Evolutionary conservation across 1,140 invertebrate species (phyloP), one percentile per base, ranked within the genome.

Genomic region (Papilio polytes): DNA sequence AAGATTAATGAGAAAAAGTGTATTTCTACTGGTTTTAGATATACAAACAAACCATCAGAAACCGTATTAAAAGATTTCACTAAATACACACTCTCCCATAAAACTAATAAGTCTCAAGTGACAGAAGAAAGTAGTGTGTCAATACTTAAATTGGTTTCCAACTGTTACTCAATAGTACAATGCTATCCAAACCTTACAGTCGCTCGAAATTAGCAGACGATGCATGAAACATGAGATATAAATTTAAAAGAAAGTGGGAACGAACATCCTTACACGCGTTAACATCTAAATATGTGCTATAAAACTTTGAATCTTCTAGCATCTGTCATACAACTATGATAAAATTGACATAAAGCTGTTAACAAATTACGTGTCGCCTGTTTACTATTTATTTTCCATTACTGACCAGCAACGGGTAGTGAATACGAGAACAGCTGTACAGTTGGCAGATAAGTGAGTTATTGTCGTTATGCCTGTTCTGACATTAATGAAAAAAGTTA

Each of bases 341-440:
- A 66, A 66, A 22, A 63, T 44, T 51, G 22, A 66, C 56, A 63
- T 78, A 66, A 78, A 78, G 79, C 56, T 80, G 83, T 86, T 85
- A 87, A 88, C 86, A 87, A 87, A 88, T 88, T 86, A 88, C 85
- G 81, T 74, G 85, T 85, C 80, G 85, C 82, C 66, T 87, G 87
- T 85, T 83, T 84, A 80, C 82, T 88, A 86, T 88, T 88, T 88
- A 87, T 88, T 88, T 88, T 88, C 86, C 85, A 88, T 88, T 88
- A 88, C 84, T 87, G 85, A 81, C 15, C 76, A 70, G 53, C 3
- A 56, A 6, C 18, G 53, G 0, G 53, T 8, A 56, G 87, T 85
- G 86, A 88, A 85, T 86, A 84, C 87, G 82, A 85, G 83, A 88
- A 85, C 87, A 88, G 86, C 86, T 88, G 87, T 87, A 84, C 84